phyloP scores from a whole-genome alignment of 2,888 invertebrate species.

The Cantharis rufa region DNA sequence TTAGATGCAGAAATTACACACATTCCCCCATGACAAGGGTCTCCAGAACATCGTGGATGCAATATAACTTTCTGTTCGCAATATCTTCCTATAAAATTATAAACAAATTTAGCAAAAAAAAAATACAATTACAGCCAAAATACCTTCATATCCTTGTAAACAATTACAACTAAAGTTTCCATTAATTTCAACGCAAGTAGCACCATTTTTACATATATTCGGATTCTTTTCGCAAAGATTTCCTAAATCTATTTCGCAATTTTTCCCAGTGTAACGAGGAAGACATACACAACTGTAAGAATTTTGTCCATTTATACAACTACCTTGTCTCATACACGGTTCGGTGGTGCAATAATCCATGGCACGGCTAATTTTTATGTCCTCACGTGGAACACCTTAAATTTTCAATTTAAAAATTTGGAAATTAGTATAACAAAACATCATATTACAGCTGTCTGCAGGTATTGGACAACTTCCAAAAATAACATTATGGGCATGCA shows the following conservation, averaged over 20 bases:
- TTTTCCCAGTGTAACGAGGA: slow-evolving; percentile 82
- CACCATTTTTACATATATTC: slow-evolving; percentile 74
- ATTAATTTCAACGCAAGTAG: slow-evolving; percentile 70
- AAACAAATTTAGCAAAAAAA: slow-evolving; percentile 1
- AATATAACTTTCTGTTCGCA: slow-evolving; percentile 76
- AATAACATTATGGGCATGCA: slow-evolving; percentile 68
- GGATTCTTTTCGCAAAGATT: slow-evolving; percentile 67
- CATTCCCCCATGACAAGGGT: slow-evolving; percentile 82
- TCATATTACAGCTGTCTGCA: slow-evolving; percentile 67
- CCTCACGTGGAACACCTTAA: slow-evolving; percentile 61
- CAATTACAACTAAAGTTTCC: slow-evolving; percentile 78
- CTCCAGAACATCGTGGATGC: slow-evolving; percentile 72
- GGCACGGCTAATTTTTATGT: slow-evolving; percentile 61
- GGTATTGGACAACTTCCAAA: slow-evolving; percentile 80
- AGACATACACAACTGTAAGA: slow-evolving; percentile 84
- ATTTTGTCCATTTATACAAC: slow-evolving; percentile 76
- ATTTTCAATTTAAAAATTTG: neutral
- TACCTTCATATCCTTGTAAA: slow-evolving; percentile 67
- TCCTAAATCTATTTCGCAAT: slow-evolving; percentile 82
- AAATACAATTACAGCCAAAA: slow-evolving; percentile 9
- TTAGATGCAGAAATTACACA: slow-evolving; percentile 66
- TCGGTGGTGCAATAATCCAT: slow-evolving; percentile 75
- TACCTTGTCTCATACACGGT: slow-evolving; percentile 83
- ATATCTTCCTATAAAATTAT: slow-evolving; percentile 56
- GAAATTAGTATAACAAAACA: neutral